These are phyloP conservation scores for Crepidodera aurea DNA, from an alignment of 2,888 invertebrate species.

Conservation along the genomic window DNA sequence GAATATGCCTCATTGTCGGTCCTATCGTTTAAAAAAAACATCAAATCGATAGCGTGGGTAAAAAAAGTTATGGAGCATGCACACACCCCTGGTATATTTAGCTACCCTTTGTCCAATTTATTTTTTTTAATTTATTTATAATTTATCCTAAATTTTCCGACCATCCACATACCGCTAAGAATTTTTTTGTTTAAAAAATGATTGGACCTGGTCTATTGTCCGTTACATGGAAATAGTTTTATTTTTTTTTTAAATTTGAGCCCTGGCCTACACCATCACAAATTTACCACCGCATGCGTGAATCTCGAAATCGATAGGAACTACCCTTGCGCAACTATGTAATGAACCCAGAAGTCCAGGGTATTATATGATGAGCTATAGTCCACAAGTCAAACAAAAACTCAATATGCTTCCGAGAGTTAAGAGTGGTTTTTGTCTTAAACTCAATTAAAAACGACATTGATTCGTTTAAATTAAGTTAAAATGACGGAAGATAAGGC, in stretches of 20 bases:
- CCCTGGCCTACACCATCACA: background rate
- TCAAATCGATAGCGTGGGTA: too few relatives aligned
- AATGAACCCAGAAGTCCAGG: slow-evolving; percentile 7
- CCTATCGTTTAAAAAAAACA: too few relatives aligned
- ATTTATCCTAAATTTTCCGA: too few relatives aligned
- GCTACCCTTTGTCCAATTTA: too few relatives aligned
- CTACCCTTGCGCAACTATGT: background rate
- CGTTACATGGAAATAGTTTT: too few relatives aligned
- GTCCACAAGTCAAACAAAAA: background rate
- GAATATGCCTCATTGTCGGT: too few relatives aligned
- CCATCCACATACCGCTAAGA: too few relatives aligned
- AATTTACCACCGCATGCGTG: slow-evolving; percentile 12
- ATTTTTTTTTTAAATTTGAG: background rate
- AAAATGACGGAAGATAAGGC: slow-evolving; percentile 49
- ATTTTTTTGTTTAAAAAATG: too few relatives aligned
- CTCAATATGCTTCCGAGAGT: background rate
- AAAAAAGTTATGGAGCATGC: too few relatives aligned
- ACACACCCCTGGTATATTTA: too few relatives aligned
- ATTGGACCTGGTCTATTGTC: too few relatives aligned
- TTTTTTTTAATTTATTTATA: too few relatives aligned
- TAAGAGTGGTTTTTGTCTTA: background rate
- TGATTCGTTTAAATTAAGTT: background rate
- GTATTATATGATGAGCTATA: background rate
- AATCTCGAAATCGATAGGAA: background rate
- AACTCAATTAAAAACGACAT: background rate